A percentile compares a stretch with the other conserved stretches of the same genome.
These are phyloP conservation scores for Procambarus clarkii DNA, from an alignment of 1,140 invertebrate species.

Conservation along the genomic window DNA sequence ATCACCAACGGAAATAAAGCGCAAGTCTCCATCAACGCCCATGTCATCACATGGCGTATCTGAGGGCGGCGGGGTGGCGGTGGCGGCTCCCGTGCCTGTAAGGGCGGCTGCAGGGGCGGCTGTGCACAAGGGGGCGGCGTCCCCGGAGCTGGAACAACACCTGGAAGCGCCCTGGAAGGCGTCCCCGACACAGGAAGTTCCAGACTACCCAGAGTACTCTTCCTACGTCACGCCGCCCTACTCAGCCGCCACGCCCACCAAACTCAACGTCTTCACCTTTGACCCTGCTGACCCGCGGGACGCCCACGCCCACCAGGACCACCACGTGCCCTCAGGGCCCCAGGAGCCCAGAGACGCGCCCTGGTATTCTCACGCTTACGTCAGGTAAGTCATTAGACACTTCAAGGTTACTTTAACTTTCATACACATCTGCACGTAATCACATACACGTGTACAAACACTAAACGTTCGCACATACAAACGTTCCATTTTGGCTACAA, in stretches of 20 bases:
- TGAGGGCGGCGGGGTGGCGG: slow-evolving; percentile 56
- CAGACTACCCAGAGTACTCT: slow-evolving; percentile 69
- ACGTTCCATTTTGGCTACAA: too few species aligned
- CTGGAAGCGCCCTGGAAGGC: slow-evolving; percentile 67
- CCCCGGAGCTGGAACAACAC: slow-evolving; percentile 58
- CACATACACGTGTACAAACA: too few species aligned
- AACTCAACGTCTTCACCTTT: slow-evolving; percentile 69
- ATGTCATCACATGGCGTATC: neutral
- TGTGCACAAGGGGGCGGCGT: slow-evolving; percentile 61
- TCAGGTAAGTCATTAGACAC: slow-evolving; percentile 49
- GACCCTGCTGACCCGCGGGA: slow-evolving; percentile 52
- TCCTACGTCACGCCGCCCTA: slow-evolving; percentile 69
- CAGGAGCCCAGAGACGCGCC: slow-evolving; percentile 59
- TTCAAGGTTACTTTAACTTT: too few species aligned
- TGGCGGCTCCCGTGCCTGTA: slow-evolving; percentile 67
- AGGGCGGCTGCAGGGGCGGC: slow-evolving; percentile 29
- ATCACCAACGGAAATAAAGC: slow-evolving; percentile 41
- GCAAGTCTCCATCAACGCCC: slow-evolving; percentile 45
- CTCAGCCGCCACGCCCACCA: slow-evolving; percentile 59
- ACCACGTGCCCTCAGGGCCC: slow-evolving; percentile 61
- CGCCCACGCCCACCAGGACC: slow-evolving; percentile 1
- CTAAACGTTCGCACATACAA: too few species aligned
- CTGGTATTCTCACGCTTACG: slow-evolving; percentile 69
- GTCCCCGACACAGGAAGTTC: slow-evolving; percentile 71
- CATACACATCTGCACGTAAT: neutral